Conservation (phyloP, 2,888 invertebrate genomes). For the Amiota communis region DNA sequence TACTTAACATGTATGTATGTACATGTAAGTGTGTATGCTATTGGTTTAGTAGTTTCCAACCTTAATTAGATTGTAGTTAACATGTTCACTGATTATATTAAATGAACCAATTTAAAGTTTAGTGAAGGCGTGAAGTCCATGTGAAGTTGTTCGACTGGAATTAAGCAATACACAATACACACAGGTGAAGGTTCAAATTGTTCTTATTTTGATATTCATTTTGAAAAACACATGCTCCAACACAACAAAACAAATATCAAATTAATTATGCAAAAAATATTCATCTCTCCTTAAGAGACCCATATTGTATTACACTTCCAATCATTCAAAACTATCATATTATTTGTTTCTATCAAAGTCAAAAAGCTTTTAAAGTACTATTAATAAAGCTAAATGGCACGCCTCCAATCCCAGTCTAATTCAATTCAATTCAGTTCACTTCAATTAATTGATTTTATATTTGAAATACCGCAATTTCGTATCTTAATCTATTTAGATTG, state of each 20-base stretch:
- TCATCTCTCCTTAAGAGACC: no score
- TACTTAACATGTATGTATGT: neutral
- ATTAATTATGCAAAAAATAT: neutral
- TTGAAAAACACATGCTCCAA: neutral
- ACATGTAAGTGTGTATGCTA: neutral
- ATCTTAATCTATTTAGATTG: slow-evolving; percentile 19
- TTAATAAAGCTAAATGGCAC: neutral
- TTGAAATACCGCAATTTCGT: neutral
- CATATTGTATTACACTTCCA: no score
- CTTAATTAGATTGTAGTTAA: slow-evolving; percentile 29
- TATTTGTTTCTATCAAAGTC: neutral
- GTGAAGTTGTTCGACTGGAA: no score
- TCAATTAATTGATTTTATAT: neutral
- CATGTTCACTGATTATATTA: slow-evolving; percentile 24
- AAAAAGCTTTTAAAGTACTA: slow-evolving; percentile 17
- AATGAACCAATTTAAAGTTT: slow-evolving; percentile 16
- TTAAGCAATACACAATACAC: neutral
- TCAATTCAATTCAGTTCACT: slow-evolving; percentile 12
- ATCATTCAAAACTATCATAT: no score
- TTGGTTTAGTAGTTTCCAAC: no score
- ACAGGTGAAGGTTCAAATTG: slow-evolving; percentile 13
- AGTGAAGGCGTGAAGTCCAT: slow-evolving; percentile 25
- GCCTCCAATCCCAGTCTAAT: neutral
- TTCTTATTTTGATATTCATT: slow-evolving; percentile 4
- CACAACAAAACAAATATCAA: slow-evolving; percentile 2